Percentiles rank a stretch among this genome's conserved stretches.
phyloP scores from a whole-genome alignment of 2,888 invertebrate species.

The Agonopterix heracliana region DNA sequence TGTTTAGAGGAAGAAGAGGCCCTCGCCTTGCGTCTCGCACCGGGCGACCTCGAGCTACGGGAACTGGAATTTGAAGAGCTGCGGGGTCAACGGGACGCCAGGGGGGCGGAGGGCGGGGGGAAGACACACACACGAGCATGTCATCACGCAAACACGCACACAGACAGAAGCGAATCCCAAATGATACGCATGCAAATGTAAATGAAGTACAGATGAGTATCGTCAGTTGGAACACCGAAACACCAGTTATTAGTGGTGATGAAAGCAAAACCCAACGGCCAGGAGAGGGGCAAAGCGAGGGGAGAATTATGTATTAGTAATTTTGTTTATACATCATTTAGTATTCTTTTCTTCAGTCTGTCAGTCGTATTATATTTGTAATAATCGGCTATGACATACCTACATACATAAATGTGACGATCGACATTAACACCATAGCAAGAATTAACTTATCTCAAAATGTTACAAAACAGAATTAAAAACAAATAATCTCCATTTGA shows the following conservation, averaged over 20 bases:
- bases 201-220: slow-evolving; percentile 39
- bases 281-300: slow-evolving; percentile 44
- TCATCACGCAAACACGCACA: slow-evolving; percentile 14
- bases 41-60: slow-evolving; percentile 63
- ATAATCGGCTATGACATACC: too few relatives aligned
- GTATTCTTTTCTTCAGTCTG: too few relatives aligned
- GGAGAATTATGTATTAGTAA: slow-evolving; percentile 29
- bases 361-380: too few relatives aligned
- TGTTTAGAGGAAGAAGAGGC: slow-evolving; percentile 65
- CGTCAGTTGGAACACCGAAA: slow-evolving; percentile 49
- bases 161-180: slow-evolving; percentile 18
- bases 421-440: too few relatives aligned
- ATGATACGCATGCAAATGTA: slow-evolving; percentile 47
- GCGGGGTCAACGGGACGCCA: slow-evolving; percentile 56
- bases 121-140: slow-evolving; percentile 16
- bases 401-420: too few relatives aligned
- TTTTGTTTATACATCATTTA: slow-evolving; percentile 3
- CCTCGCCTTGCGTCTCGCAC: slow-evolving; percentile 57
- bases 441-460: too few relatives aligned
- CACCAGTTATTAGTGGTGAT: slow-evolving; percentile 51
- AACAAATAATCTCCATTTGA: too few relatives aligned
- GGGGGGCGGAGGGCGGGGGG: slow-evolving; percentile 36
- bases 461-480: too few relatives aligned
- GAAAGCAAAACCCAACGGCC: slow-evolving; percentile 60
- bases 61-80: slow-evolving; percentile 77